These are phyloP conservation scores for Chesias legatella DNA, from an alignment of 2,888 invertebrate species.

Conservation along the genomic window DNA sequence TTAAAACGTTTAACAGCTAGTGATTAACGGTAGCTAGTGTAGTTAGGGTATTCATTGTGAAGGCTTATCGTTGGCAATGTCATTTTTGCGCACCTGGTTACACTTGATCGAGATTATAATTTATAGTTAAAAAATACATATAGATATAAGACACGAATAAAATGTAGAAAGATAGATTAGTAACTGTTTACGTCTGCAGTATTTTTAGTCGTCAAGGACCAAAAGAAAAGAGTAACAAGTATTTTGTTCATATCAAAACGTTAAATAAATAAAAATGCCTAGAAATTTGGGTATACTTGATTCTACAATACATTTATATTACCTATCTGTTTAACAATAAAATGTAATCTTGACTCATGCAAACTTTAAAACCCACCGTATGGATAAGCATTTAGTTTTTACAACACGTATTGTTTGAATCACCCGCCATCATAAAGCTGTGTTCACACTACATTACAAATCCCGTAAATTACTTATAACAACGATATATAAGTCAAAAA, in stretches of 20 bases:
- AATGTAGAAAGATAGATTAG: too few relatives aligned
- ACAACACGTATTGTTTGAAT: slow-evolving; percentile 28
- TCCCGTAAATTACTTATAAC: too few relatives aligned
- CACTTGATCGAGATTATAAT: slow-evolving; percentile 45
- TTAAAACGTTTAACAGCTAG: slow-evolving; percentile 2
- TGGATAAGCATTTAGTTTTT: slow-evolving; percentile 21
- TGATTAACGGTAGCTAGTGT: slow-evolving; percentile 39
- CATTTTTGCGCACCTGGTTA: slow-evolving; percentile 76
- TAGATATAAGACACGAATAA: too few relatives aligned
- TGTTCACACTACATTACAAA: slow-evolving; percentile 11
- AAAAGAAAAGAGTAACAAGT: too few relatives aligned
- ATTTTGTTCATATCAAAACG: too few relatives aligned
- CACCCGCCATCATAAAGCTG: slow-evolving; percentile 22
- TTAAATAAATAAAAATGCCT: too few relatives aligned
- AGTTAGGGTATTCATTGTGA: slow-evolving; percentile 44
- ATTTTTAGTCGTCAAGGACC: too few relatives aligned
- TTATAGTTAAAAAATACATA: slow-evolving; percentile 8
- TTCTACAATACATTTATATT: not conserved
- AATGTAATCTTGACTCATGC: slow-evolving; percentile 44
- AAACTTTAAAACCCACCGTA: slow-evolving; percentile 21
- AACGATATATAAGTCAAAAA: too few relatives aligned
- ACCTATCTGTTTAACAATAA: slow-evolving; percentile 14
- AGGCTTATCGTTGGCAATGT: slow-evolving; percentile 73
- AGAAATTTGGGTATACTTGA: too few relatives aligned
- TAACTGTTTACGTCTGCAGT: too few relatives aligned